Evolutionary conservation across 2,888 invertebrate genomes (phyloP).

Genomic region (Erebia aethiops): DNA sequence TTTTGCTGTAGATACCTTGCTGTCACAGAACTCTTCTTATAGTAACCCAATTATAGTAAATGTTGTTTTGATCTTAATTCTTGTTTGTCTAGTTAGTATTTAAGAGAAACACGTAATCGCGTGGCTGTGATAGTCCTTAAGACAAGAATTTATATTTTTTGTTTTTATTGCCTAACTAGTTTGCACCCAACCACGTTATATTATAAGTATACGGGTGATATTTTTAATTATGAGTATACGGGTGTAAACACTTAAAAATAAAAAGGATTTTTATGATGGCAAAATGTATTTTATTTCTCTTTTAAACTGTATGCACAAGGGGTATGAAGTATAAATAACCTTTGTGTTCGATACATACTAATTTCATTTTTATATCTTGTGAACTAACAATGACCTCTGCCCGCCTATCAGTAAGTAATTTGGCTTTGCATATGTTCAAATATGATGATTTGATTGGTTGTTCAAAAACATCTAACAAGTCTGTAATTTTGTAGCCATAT

Average conservation of each 20-base stretch:
- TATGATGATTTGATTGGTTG: slow-evolving; percentile 6
- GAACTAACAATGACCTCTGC: background rate
- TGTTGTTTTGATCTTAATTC: background rate
- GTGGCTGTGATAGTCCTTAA: slow-evolving; percentile 15
- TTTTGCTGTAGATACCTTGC: no score
- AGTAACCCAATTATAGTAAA: no score
- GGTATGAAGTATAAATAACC: slow-evolving; percentile 25
- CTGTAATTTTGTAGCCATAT: background rate
- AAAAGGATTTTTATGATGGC: no score
- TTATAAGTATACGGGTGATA: no score
- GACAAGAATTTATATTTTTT: slow-evolving; percentile 6
- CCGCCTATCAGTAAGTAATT: background rate
- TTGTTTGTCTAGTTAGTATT: slow-evolving; percentile 7
- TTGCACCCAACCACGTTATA: no score
- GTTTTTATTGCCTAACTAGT: no score
- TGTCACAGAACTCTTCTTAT: no score
- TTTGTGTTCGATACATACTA: no score
- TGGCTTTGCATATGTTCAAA: slow-evolving; percentile 10
- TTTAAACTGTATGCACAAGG: slow-evolving; percentile 18
- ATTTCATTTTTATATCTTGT: slow-evolving; percentile 18
- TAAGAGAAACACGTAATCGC: slow-evolving; percentile 4
- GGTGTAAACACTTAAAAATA: no score
- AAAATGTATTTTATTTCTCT: background rate
- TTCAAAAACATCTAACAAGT: slow-evolving; percentile 5
- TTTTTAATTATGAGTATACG: no score